Percentiles rank a stretch among this genome's conserved stretches.
These are phyloP conservation scores for Delichon dasypus DNA, from an alignment of 2,797 vertebrate genomes.

Conservation along the genomic window DNA sequence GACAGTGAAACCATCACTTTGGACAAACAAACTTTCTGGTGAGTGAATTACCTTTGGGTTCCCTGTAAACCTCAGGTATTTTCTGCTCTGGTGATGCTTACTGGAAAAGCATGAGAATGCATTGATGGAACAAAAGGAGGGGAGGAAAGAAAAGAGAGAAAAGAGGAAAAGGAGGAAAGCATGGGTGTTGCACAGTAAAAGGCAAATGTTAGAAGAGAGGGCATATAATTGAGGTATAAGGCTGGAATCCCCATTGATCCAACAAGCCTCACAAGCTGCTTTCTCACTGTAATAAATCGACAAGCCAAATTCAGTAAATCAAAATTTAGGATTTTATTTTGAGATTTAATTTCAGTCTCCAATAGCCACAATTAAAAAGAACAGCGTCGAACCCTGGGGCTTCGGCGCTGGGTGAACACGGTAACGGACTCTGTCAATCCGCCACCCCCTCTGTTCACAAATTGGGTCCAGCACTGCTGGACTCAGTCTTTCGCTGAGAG, in stretches of 20 bases:
- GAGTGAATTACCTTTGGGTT: not conserved
- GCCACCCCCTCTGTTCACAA: too few species aligned
- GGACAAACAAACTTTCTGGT: not conserved
- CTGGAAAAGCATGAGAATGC: not conserved
- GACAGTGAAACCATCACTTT: not conserved
- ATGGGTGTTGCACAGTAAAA: not conserved
- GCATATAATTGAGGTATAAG: not conserved
- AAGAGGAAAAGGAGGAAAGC: not conserved
- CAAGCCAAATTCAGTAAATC: too few species aligned
- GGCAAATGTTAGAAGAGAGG: not conserved
- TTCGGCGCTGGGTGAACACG: too few species aligned
- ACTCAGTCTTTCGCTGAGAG: too few species aligned
- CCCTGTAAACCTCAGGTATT: not conserved
- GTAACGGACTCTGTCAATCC: too few species aligned
- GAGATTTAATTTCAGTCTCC: too few species aligned
- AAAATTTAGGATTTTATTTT: too few species aligned
- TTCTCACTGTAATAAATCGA: too few species aligned
- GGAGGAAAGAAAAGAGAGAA: not conserved
- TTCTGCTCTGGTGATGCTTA: not conserved
- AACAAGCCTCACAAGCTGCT: not conserved
- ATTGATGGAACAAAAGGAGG: not conserved
- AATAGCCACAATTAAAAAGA: too few species aligned
- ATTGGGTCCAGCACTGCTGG: too few species aligned
- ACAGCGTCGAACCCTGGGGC: too few species aligned
- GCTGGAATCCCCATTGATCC: constrained; percentile 16